A percentile compares a stretch with the other conserved stretches of the same genome.
phyloP scores from a whole-genome alignment of 2,888 invertebrate genomes.

The Artemia sinica region DNA sequence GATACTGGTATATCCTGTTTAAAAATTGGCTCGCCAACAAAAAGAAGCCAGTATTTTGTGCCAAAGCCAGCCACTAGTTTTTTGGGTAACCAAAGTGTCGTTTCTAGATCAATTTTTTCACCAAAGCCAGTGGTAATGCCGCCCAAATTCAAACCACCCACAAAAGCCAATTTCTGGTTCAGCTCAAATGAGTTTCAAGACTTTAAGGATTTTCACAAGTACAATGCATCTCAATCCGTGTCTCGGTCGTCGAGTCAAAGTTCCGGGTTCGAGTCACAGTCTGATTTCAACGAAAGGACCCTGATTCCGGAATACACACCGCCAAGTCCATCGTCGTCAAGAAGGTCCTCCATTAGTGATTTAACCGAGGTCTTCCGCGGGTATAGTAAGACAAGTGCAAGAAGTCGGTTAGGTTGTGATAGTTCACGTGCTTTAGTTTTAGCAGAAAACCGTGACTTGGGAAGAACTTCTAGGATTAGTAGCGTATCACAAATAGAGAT shows the following conservation, averaged over 20 bases:
- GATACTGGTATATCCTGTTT: neutral
- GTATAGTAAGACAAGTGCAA: neutral
- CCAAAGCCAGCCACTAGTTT: neutral
- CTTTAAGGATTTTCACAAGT: neutral
- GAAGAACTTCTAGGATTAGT: constrained; percentile 1
- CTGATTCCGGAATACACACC: neutral
- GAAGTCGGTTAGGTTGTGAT: neutral
- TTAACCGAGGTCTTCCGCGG: neutral
- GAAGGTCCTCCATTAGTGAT: constrained; percentile 6
- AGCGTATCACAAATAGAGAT: neutral
- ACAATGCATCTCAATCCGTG: constrained; percentile 2
- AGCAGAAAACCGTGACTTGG: neutral
- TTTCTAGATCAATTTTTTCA: neutral
- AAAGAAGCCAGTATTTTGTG: constrained; percentile 8
- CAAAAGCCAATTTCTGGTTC: neutral
- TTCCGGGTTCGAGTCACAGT: constrained; percentile 20
- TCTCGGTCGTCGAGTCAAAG: constrained; percentile 22
- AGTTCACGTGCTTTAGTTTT: neutral
- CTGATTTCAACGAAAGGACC: neutral
- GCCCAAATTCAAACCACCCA: neutral
- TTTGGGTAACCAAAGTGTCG: neutral
- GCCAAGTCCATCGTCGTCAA: neutral
- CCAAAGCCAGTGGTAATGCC: neutral
- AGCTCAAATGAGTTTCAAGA: constrained; percentile 4
- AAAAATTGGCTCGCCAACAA: neutral